Conservation (phyloP, 2,888 invertebrate genomes). For the Eristalinus aeneus region DNA sequence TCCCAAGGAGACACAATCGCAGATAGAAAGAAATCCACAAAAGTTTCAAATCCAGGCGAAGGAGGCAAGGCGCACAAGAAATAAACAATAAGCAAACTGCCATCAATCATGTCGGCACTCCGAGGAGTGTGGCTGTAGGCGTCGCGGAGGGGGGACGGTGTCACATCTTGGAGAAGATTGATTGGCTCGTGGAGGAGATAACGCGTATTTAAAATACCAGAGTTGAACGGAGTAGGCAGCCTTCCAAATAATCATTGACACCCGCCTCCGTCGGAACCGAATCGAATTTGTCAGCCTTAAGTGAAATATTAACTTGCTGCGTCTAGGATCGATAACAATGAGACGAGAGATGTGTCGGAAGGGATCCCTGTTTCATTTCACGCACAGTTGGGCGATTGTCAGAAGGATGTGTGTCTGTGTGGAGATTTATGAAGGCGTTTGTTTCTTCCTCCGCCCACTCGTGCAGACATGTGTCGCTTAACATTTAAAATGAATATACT, state of each 20-base stretch:
- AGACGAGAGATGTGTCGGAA: background rate
- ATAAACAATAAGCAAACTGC: slow-evolving; percentile 22
- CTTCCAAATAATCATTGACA: background rate
- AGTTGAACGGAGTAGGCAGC: slow-evolving; percentile 6
- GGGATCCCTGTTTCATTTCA: background rate
- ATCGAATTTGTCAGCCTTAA: slow-evolving; percentile 27
- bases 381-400: background rate
- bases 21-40: background rate
- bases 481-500: background rate
- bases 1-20: slow-evolving; percentile 1
- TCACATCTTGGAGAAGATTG: slow-evolving; percentile 30
- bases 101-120: slow-evolving; percentile 22
- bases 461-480: background rate
- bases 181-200: slow-evolving; percentile 38
- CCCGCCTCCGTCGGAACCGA: background rate
- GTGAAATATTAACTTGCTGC: slow-evolving; percentile 7
- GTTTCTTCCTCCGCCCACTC: background rate
- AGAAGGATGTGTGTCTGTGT: background rate
- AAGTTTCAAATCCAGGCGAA: slow-evolving; percentile 15
- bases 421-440: background rate
- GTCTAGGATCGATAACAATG: background rate
- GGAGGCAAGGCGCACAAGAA: background rate
- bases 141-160: slow-evolving; percentile 1
- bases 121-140: background rate
- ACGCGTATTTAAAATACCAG: slow-evolving; percentile 34